Evolutionary conservation across 2,888 invertebrate species (phyloP).

Genomic region (Celastrina argiolus): DNA sequence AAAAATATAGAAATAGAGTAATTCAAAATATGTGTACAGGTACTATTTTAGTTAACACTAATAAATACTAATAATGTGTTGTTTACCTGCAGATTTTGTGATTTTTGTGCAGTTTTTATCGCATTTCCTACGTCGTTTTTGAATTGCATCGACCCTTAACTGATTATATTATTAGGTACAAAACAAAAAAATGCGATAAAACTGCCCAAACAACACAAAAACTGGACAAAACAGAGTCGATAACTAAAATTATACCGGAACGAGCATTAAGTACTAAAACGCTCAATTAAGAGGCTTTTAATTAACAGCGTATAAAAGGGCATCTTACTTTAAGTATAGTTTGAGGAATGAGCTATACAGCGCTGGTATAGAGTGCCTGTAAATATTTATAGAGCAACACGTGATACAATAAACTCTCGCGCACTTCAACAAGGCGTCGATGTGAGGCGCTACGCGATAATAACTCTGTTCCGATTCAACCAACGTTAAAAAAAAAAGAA

Average conservation of each 20-base stretch:
- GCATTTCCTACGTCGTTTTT: too few species aligned
- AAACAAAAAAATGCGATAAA: background rate
- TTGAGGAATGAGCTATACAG: background rate
- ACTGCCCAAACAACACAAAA: background rate
- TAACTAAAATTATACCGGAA: background rate
- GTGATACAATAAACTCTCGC: background rate
- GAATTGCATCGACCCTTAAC: too few species aligned
- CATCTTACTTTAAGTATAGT: background rate
- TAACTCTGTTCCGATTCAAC: too few species aligned
- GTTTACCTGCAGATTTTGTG: too few species aligned
- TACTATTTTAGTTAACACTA: too few species aligned
- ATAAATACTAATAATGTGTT: too few species aligned
- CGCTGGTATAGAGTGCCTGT: background rate
- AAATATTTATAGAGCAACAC: conserved; percentile 3
- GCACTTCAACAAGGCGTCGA: background rate
- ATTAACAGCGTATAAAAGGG: background rate
- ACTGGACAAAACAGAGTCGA: background rate
- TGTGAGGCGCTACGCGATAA: too few species aligned
- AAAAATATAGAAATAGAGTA: too few species aligned
- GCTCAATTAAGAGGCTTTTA: background rate
- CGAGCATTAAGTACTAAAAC: background rate
- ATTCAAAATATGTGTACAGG: too few species aligned
- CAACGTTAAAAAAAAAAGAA: too few species aligned
- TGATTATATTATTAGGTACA: background rate
- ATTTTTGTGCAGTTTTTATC: too few species aligned